Evolutionary conservation across 53 echinoderm and acorn worm genomes (phyloP).

Genomic region (Stichopus horrens): DNA sequence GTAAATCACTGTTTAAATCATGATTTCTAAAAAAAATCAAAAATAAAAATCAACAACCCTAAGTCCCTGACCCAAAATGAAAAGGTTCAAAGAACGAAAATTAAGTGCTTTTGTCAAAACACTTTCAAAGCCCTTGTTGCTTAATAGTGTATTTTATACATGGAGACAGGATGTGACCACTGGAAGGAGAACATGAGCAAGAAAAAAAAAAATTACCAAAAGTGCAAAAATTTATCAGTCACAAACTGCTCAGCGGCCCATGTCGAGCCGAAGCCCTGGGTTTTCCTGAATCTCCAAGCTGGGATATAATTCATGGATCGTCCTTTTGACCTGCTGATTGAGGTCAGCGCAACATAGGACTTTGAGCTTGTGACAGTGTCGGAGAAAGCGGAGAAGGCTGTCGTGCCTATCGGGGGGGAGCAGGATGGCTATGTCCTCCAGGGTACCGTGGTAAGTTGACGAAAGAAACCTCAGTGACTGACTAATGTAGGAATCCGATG

Average conservation of each 20-base stretch:
- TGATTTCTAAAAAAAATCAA: no score
- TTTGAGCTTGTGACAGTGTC: conserved; percentile 43
- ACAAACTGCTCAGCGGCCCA: background rate
- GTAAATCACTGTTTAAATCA: no score
- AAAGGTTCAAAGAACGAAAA: no score
- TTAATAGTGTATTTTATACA: no score
- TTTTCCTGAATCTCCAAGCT: conserved; percentile 41
- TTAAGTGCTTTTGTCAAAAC: no score
- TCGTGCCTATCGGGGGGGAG: conserved; percentile 40
- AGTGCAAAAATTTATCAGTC: no score
- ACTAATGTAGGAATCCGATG: conserved; percentile 37
- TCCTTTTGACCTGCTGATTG: conserved; percentile 32
- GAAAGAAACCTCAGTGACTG: conserved; percentile 38
- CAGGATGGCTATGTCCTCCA: conserved; percentile 35
- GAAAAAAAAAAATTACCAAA: no score
- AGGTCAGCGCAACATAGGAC: conserved; percentile 40
- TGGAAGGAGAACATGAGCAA: no score
- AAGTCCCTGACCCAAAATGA: no score
- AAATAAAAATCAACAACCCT: no score
- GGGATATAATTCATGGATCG: conserved; percentile 37
- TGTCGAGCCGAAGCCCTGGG: conserved; percentile 36
- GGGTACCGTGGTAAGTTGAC: conserved; percentile 36
- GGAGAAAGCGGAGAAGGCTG: conserved; percentile 17
- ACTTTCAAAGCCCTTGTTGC: no score
- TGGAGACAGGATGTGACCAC: no score